Evolutionary conservation across 2,797 vertebrate genomes (phyloP).

Genomic region (Orientallactaga sibirica): DNA sequence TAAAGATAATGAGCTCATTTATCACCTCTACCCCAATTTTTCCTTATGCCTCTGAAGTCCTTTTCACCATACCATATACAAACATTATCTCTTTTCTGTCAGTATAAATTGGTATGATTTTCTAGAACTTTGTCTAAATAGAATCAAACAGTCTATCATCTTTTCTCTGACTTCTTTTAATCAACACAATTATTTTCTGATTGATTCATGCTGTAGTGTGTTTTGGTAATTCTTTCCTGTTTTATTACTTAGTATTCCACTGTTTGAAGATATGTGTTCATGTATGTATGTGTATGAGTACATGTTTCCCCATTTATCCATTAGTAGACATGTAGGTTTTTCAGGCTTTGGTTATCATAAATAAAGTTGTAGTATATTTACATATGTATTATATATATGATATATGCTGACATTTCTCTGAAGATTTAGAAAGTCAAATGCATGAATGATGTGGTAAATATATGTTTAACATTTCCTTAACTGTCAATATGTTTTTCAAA

Average conservation of each 20-base stretch:
- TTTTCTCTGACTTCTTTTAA: slow-evolving; percentile 38
- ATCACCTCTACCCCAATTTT: background rate
- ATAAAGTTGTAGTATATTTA: slow-evolving; percentile 32
- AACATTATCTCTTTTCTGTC: slow-evolving; percentile 8
- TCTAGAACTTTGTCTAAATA: slow-evolving; percentile 23
- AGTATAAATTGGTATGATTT: slow-evolving; percentile 9
- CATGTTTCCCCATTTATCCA: background rate
- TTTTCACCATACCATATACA: background rate
- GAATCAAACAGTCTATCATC: background rate
- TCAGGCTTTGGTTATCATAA: background rate
- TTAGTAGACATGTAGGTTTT: slow-evolving; percentile 35
- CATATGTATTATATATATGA: background rate
- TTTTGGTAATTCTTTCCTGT: slow-evolving; percentile 29
- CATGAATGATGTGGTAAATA: too few relatives aligned
- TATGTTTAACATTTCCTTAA: slow-evolving; percentile 18
- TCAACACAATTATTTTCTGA: slow-evolving; percentile 30
- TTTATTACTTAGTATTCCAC: slow-evolving; percentile 9
- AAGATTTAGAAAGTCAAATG: too few relatives aligned
- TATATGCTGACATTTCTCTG: background rate
- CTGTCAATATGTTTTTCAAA: slow-evolving; percentile 14
- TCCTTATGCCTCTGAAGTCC: background rate
- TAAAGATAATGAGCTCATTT: slow-evolving; percentile 33
- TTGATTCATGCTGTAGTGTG: background rate
- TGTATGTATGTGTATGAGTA: background rate
- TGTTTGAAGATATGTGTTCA: background rate